Conservation (phyloP, 2,797 vertebrate species). For the Liasis olivaceus region DNA sequence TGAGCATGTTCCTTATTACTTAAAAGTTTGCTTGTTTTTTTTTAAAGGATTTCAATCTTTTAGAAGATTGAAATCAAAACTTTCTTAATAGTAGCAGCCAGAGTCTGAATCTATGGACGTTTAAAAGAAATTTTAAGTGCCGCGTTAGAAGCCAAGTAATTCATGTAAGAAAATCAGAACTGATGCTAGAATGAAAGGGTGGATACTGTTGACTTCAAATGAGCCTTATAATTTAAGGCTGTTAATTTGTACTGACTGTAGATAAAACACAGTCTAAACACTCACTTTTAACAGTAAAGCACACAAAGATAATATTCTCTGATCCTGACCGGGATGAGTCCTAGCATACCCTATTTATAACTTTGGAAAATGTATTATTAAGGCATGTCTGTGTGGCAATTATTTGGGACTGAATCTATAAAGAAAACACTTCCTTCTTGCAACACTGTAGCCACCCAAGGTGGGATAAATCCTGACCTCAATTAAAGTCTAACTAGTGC, state of each 20-base stretch:
- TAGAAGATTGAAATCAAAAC: neutral
- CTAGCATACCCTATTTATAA: constrained; percentile 41
- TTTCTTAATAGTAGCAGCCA: neutral
- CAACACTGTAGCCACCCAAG: neutral
- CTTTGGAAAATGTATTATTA: constrained; percentile 22
- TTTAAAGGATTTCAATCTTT: neutral
- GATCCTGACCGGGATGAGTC: constrained; percentile 8
- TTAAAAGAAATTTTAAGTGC: neutral
- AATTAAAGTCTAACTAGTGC: neutral
- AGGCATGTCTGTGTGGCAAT: neutral
- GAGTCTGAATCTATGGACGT: neutral
- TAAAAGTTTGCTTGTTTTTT: neutral
- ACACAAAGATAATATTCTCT: constrained; percentile 34
- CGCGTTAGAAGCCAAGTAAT: neutral
- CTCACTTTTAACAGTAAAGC: constrained; percentile 17
- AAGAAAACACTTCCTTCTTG: neutral
- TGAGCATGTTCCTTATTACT: neutral
- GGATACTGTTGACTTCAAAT: constrained; percentile 45
- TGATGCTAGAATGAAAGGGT: constrained; percentile 7
- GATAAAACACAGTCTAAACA: constrained; percentile 48
- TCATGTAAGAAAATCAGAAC: neutral
- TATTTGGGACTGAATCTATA: neutral
- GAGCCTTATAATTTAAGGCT: constrained; percentile 28
- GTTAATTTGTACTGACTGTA: constrained; percentile 42
- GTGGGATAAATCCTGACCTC: neutral